phyloP scores from a whole-genome alignment of 2,113 vertebrate species.

The Melanotaenia duboulayi region DNA sequence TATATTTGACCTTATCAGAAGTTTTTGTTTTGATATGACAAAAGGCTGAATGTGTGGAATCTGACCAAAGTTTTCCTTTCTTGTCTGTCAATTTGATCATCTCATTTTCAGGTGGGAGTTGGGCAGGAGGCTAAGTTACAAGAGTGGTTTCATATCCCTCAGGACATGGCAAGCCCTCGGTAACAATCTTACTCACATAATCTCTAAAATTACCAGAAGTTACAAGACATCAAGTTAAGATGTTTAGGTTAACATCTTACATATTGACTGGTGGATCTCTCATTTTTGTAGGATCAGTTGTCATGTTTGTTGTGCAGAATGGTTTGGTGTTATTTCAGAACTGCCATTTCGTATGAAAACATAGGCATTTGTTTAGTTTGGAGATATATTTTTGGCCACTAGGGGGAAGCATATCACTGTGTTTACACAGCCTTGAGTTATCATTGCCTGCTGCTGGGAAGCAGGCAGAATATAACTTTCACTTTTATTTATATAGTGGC shows the following conservation, averaged over 20 bases:
- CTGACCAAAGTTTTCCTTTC: conserved; percentile 13
- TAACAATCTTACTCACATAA: conserved; percentile 65
- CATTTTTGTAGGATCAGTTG: neutral
- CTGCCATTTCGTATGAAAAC: no score
- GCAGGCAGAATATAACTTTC: no score
- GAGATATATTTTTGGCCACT: neutral
- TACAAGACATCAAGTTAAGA: neutral
- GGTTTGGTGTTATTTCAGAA: neutral
- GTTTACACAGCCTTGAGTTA: neutral
- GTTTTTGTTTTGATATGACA: neutral
- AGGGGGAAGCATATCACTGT: conserved; percentile 7
- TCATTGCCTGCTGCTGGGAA: no score
- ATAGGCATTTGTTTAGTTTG: neutral
- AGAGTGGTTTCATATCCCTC: conserved; percentile 95
- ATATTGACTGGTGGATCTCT: neutral
- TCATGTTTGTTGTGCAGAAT: neutral
- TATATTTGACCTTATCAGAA: no score
- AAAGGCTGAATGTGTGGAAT: neutral
- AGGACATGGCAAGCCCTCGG: conserved; percentile 95
- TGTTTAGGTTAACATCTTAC: neutral
- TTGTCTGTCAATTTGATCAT: conserved; percentile 1
- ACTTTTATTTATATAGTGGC: neutral
- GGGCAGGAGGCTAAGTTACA: conserved; percentile 93
- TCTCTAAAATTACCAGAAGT: neutral
- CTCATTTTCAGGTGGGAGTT: conserved; percentile 86